Base-by-base conservation (phyloP, 2,113 vertebrate species). In the Ranitomeya variabilis region DNA sequence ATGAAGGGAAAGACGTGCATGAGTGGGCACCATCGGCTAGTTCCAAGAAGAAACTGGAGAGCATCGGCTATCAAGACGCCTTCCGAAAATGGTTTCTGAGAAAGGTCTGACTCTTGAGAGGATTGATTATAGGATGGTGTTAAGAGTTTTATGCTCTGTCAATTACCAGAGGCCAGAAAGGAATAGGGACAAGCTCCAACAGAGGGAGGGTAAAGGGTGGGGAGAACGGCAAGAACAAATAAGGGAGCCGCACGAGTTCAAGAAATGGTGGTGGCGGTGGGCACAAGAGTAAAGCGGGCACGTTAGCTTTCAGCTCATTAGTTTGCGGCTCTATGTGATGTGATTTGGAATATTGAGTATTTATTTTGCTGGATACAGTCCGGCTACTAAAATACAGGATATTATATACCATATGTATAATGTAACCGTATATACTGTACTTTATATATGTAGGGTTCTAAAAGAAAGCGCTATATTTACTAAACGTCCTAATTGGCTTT, bases 101-200 rank as follows among this genome's bases (percentile, higher is more conserved):
- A 83, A 83, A 69, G 62, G 59, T 15, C 13, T 67, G 37, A 45
- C 57, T 81, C 80, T 81, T 64, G 19, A 62, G 80, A 81, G 62
- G 80, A 81, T 81, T 81, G 80, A 81, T 81, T 81, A 81, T 62
- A 62, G 16, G 26, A 81, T 14, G 9, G 80, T 81, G 80, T 81
- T 62, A 76, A 21, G 80, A 81, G 80, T 62, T 81, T 81, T 81
- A 62, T 81, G 57, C 80, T 12, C 23, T 62, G 57, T 76, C 73
- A 76, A 21, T 76, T 52, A 52, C 37, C 18, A 76, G 18, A 52
- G 73, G 45, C 16, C 37, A 21, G 45, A 19, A 76, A 21, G 37
- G 37, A 76, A 18, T 76, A 76, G 73, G 37, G 73, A 76, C 73
- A 51, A 76, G 52, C 73, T 76, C 1, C 10, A 76, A 21, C 19